phyloP scores from a whole-genome alignment of 2,113 vertebrate species.

The Suncus etruscus region DNA sequence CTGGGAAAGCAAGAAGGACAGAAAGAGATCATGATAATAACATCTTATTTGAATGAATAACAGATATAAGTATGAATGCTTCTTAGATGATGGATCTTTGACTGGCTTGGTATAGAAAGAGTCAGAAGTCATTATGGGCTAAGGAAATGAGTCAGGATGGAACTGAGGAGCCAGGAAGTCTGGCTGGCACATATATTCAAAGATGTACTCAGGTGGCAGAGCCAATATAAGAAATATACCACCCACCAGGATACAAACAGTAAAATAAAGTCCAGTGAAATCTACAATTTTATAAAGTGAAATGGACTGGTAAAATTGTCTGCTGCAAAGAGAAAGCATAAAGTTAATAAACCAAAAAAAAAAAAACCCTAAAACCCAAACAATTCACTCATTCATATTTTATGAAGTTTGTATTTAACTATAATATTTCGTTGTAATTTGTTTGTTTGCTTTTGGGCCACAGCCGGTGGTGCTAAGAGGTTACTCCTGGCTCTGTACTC shows the following conservation, averaged over 20 bases:
- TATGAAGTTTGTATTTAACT: neutral
- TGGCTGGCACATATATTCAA: constrained; percentile 1
- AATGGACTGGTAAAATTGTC: constrained; percentile 44
- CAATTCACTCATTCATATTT: constrained; percentile 16
- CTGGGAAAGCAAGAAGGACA: constrained; percentile 24
- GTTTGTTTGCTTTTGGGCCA: too few relatives aligned
- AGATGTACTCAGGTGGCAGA: neutral
- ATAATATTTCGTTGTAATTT: neutral
- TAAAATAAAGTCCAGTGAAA: constrained; percentile 1
- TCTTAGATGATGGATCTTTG: constrained; percentile 27
- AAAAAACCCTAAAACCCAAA: neutral
- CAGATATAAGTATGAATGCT: neutral
- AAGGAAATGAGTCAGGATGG: neutral
- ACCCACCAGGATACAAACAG: neutral
- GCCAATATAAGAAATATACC: neutral
- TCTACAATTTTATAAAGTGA: constrained; percentile 6
- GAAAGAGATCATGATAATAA: neutral
- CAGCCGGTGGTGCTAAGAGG: too few relatives aligned
- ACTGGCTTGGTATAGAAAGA: constrained; percentile 1
- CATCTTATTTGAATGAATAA: constrained; percentile 50
- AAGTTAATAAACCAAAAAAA: neutral
- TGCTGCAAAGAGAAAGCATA: neutral
- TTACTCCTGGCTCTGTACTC: too few relatives aligned
- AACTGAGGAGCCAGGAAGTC: neutral
- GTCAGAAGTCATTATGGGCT: neutral